Evolutionary conservation across 2,797 vertebrate genomes (phyloP), one percentile per base, ranked within the genome.

Genomic region (Tiaroga cobitis): DNA sequence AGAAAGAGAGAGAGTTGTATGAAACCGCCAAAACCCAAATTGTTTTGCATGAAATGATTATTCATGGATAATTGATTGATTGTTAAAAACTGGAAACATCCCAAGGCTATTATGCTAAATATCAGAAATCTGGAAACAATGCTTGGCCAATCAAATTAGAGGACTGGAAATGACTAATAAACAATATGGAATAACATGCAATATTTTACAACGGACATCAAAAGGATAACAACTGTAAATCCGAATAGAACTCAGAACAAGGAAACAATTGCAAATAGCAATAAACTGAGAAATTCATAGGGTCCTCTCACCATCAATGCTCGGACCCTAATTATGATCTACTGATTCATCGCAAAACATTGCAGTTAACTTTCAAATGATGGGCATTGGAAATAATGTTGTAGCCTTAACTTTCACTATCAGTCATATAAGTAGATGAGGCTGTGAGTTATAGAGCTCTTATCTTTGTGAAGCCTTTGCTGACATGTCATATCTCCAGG

Each of bases 401-500:
- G 16, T 51, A 39, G 46, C 5, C 43, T 75, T 65, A 49, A 46
- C 29, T 26, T 61, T 74, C 29, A 51, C 56, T 26, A 65, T 83
- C 9, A 75, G 32, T 75, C 41, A n/a, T 49, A 10, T 15, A 72
- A 37, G 41, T 63, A 61, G 41, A 37, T 82, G 41, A 65, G 15
- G 29, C 41, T 26, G 5, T 63, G 29, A 21, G 21, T 74, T 74
- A 74, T 74, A 43, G 70, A 29, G 16, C 32, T 83, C 0, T 34
- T 83, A 39, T 67, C 24, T 67, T 51, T 83, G 43, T 51, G 24
- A 67, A 65, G 24, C 24, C 26, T 75, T 41, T 65, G 56, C 69
- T 46, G 54, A 74, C 39, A 49, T 70, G 29, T 74, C 37, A 74
- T 73, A 74, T 34, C 69, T 74, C 74, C 39, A 46, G 26, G 46